Evolutionary conservation across 1,140 invertebrate species (phyloP).

Genomic region (Lucilia sericata): DNA sequence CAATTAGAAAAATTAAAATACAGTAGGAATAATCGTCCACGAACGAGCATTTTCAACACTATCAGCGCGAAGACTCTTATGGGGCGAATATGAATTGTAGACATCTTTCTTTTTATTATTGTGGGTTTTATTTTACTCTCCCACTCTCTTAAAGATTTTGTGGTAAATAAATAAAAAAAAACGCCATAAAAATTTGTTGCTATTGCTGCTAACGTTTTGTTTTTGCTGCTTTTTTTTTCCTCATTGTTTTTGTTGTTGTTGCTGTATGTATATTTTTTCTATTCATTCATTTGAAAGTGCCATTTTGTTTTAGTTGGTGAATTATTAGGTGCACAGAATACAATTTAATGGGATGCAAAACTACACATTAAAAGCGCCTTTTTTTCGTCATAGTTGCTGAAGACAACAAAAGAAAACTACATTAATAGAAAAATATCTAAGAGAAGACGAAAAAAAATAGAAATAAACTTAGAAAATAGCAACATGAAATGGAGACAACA

Average conservation of each 20-base stretch:
- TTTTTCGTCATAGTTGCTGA: neutral
- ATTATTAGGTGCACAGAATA: conserved; percentile 35
- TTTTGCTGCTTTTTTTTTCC: too few relatives aligned
- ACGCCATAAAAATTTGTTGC: neutral
- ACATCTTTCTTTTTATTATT: neutral
- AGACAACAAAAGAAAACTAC: neutral
- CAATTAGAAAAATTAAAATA: too few relatives aligned
- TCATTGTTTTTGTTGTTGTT: neutral
- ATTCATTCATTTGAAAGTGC: conserved; percentile 24
- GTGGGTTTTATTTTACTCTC: neutral
- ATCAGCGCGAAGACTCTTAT: too few relatives aligned
- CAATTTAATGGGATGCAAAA: conserved; percentile 31
- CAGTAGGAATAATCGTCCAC: too few relatives aligned
- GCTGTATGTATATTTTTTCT: neutral
- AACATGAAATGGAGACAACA: too few relatives aligned
- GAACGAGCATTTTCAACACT: too few relatives aligned
- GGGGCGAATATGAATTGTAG: neutral
- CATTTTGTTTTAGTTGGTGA: conserved; percentile 37
- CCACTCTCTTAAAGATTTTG: neutral
- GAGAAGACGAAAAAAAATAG: too few relatives aligned
- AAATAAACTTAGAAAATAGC: too few relatives aligned
- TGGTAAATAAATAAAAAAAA: neutral
- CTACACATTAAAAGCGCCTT: neutral
- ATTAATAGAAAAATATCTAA: too few relatives aligned
- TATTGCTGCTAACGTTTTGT: too few relatives aligned